phyloP scores from a whole-genome alignment of 2,113 vertebrate species.

The Catharus fuscescens region DNA sequence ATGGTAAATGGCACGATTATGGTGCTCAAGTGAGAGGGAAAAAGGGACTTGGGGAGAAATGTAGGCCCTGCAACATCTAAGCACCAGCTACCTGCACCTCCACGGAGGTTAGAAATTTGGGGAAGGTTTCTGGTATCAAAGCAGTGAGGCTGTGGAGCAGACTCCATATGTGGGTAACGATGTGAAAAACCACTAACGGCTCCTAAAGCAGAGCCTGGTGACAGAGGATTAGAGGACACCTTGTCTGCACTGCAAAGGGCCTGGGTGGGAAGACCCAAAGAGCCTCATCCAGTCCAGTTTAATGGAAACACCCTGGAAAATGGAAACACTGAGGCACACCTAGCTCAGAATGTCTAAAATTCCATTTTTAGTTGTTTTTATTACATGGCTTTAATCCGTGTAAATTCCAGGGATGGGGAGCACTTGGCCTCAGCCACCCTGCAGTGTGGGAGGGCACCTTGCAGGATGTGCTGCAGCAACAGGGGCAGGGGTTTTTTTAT shows the following conservation, averaged over 20 bases:
- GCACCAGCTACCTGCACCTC: not conserved
- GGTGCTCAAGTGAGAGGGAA: not conserved
- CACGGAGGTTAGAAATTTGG: not conserved
- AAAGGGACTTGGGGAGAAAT: not conserved
- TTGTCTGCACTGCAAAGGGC: not conserved
- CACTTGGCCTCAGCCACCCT: rapidly evolving
- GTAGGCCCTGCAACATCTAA: not conserved
- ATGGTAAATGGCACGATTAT: not conserved
- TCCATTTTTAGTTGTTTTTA: not conserved
- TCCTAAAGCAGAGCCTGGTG: constrained; percentile 43
- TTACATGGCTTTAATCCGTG: not conserved
- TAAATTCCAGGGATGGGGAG: not conserved
- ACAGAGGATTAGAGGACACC: not conserved
- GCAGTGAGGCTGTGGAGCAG: not conserved
- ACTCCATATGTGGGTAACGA: constrained; percentile 39
- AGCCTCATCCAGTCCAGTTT: not conserved
- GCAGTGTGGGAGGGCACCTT: rapidly evolving
- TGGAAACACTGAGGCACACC: not conserved
- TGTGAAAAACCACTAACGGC: constrained; percentile 60
- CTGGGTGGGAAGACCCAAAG: not conserved
- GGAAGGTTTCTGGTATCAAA: constrained; percentile 58
- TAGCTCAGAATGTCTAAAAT: not conserved
- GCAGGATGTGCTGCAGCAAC: not conserved
- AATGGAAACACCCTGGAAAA: not conserved
- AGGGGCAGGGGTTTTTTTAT: not conserved